Percentiles rank a stretch among this genome's conserved stretches.
phyloP scores from a whole-genome alignment of 2,113 vertebrate species.

The Nothobranchius kuhntae region DNA sequence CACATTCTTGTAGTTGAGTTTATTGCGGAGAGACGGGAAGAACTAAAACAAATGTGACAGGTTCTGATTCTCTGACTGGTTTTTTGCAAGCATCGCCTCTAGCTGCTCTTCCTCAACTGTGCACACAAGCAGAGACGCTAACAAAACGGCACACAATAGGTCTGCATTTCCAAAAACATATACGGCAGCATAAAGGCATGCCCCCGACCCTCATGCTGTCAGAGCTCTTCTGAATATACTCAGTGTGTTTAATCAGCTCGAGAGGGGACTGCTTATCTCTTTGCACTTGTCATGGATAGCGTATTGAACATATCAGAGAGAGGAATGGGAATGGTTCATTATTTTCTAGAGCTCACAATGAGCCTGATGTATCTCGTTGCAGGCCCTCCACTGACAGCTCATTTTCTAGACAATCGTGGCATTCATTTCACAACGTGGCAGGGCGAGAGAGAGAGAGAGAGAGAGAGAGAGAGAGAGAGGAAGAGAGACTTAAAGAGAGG shows the following conservation, averaged over 20 bases:
- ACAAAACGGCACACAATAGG: constrained; percentile 21
- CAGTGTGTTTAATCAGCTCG: constrained; percentile 75
- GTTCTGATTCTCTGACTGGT: constrained; percentile 41
- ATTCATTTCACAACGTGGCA: constrained; percentile 68
- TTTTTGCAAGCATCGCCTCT: constrained; percentile 33
- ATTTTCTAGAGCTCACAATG: constrained; percentile 77
- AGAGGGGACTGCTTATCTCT: constrained; percentile 74
- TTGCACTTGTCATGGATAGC: constrained; percentile 77
- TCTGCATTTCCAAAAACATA: constrained; percentile 50
- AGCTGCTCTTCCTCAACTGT: constrained; percentile 28
- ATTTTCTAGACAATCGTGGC: constrained; percentile 80
- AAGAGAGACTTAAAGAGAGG: constrained; percentile 14
- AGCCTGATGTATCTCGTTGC: constrained; percentile 78
- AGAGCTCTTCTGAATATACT: constrained; percentile 60
- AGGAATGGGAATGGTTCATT: constrained; percentile 77
- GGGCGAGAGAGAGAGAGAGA: constrained; percentile 39
- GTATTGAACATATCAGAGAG: constrained; percentile 76
- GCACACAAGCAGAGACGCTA: constrained; percentile 11
- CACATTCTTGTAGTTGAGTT: constrained; percentile 26
- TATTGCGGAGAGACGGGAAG: constrained; percentile 25
- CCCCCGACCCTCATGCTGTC: constrained; percentile 55
- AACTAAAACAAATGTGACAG: constrained; percentile 38
- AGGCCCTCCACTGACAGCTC: constrained; percentile 78
- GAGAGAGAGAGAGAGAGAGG: constrained; percentile 35
- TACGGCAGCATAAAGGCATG: constrained; percentile 41